A percentile compares a stretch with the other conserved stretches of the same genome.
Conservation (phyloP, 92 coral and sea anemone genomes). For the Porites rus region DNA sequence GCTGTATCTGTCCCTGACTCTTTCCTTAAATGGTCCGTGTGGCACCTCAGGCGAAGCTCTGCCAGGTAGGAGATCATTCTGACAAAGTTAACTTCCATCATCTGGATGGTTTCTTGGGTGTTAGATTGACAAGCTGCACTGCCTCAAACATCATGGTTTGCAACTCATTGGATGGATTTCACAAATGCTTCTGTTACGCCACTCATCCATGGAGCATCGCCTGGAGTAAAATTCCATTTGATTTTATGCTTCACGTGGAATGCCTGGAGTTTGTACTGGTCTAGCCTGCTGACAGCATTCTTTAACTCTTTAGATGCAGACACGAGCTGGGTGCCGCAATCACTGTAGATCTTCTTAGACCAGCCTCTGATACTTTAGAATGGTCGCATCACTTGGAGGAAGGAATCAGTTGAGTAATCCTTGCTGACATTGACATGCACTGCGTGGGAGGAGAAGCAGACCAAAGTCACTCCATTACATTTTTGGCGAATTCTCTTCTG, state of each 20-base stretch:
- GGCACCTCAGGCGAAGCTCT: conserved; percentile 55
- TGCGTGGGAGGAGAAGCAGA: conserved; percentile 19
- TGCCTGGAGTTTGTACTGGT: conserved; percentile 14
- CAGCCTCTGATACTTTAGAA: conserved; percentile 35
- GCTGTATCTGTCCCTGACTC: conserved; percentile 21
- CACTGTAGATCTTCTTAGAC: conserved; percentile 18
- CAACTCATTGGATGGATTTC: conserved; percentile 51
- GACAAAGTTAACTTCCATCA: conserved; percentile 51
- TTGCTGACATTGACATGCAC: conserved; percentile 31
- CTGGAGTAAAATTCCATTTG: conserved; percentile 41
- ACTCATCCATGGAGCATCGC: conserved; percentile 64
- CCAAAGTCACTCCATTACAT: neutral
- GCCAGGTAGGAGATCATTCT: conserved; percentile 49
- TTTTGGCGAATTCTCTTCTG: conserved; percentile 23
- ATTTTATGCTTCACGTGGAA: conserved; percentile 26
- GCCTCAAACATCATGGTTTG: conserved; percentile 56
- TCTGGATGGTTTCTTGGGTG: conserved; percentile 42
- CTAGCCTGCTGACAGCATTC: conserved; percentile 22
- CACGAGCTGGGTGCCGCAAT: conserved; percentile 38
- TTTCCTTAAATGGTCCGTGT: conserved; percentile 56
- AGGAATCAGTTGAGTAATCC: conserved; percentile 40
- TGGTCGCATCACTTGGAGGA: conserved; percentile 30
- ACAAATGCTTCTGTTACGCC: conserved; percentile 58
- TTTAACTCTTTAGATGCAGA: conserved; percentile 29
- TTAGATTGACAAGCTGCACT: conserved; percentile 49